Conservation (phyloP, 2,113 vertebrate species). For the Sebastes fasciatus region DNA sequence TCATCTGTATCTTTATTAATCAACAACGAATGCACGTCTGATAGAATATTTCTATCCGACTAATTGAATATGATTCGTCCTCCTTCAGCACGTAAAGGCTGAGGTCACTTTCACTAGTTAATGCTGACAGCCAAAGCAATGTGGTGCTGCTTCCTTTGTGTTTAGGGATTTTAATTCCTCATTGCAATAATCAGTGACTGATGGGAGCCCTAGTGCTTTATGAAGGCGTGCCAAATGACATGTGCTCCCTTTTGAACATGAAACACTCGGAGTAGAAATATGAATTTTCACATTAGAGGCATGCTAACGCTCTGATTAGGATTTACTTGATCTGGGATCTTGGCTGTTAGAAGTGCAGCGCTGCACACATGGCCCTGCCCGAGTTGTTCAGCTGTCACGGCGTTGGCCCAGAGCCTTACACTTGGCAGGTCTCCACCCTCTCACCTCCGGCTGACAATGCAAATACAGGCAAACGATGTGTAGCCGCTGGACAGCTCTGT, state of each 20-base stretch:
- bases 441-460: slow-evolving; percentile 81
- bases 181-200: slow-evolving; percentile 82
- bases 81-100: slow-evolving; percentile 66
- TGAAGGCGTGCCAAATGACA: slow-evolving; percentile 79
- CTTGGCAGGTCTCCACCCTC: slow-evolving; percentile 80
- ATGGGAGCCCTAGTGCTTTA: slow-evolving; percentile 79
- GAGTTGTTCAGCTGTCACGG: slow-evolving; percentile 77
- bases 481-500: slow-evolving; percentile 75
- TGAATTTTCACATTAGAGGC: slow-evolving; percentile 78
- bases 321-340: slow-evolving; percentile 80
- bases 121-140: slow-evolving; percentile 80
- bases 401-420: slow-evolving; percentile 69
- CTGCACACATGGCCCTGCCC: slow-evolving; percentile 59
- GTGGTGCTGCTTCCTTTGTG: slow-evolving; percentile 76
- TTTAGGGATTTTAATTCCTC: slow-evolving; percentile 82
- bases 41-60: slow-evolving; percentile 67
- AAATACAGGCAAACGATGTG: slow-evolving; percentile 81
- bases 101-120: slow-evolving; percentile 81
- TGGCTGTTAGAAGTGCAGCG: slow-evolving; percentile 72
- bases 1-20: slow-evolving; percentile 70
- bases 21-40: slow-evolving; percentile 68
- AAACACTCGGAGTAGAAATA: slow-evolving; percentile 76
- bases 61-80: slow-evolving; percentile 78
- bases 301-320: slow-evolving; percentile 75
- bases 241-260: slow-evolving; percentile 79